Percentiles rank a stretch among this genome's conserved stretches.
Conservation (phyloP, 2,797 vertebrate species). For the Pipistrellus nathusii region DNA sequence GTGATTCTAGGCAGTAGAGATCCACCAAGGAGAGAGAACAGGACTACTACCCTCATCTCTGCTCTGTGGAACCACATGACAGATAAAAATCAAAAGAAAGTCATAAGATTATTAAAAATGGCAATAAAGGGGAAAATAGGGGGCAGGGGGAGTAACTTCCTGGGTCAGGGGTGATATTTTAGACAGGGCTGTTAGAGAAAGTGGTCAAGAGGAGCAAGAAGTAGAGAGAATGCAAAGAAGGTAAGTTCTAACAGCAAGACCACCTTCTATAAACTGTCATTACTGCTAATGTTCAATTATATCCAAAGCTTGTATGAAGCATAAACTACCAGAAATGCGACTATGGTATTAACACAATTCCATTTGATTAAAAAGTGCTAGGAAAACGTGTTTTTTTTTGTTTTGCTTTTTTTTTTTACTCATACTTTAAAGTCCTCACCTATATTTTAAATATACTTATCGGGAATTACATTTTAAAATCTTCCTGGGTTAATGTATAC, state of each 20-base stretch:
- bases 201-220: not conserved
- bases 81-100: not conserved
- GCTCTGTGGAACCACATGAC: not conserved
- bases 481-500: conserved; percentile 1
- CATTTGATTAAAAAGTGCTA: not conserved
- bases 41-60: not conserved
- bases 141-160: not conserved
- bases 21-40: not conserved
- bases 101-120: not conserved
- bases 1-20: not conserved
- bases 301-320: not conserved
- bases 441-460: conserved; percentile 36
- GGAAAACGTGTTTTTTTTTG: not conserved
- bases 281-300: not conserved
- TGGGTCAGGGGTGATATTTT: not conserved
- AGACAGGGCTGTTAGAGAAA: not conserved
- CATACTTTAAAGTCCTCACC: not conserved
- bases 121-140: not conserved
- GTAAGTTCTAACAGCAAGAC: not conserved
- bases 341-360: not conserved
- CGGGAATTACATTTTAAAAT: conserved; percentile 52
- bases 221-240: conserved; percentile 8
- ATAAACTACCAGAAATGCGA: conserved; percentile 12
- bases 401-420: conserved; percentile 38
- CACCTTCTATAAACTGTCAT: not conserved